Evolutionary conservation across 2,888 invertebrate species (phyloP), one percentile per base, ranked within the genome.

Genomic region (Philaethria dido): DNA sequence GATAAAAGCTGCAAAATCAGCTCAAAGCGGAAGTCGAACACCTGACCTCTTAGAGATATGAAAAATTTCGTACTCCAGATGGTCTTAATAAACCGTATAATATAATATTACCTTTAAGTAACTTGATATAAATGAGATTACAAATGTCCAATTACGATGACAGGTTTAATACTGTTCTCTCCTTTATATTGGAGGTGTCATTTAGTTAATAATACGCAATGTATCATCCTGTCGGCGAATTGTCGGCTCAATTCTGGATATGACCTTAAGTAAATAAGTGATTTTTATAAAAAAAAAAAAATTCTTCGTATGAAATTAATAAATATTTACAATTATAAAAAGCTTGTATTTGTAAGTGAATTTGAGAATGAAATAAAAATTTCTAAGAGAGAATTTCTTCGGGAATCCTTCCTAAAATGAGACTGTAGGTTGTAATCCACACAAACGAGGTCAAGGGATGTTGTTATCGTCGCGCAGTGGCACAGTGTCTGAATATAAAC

Each of bases 101-200:
- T 25, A 50, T 11, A 39, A 39, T n/a, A 16, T n/a, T 16, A 52
- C 16, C 11, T 29, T n/a, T 11, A 16, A 29, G 52, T 33, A 16
- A 33, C 16, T 52, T 52, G 50, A 52, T 33, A 16, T 13, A 52
- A 52, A 52, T 33, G 5, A 33, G n/a, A 52, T 52, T 52, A 52
- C 16, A 33, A 52, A 16, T 33, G 29, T 52, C 39, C 55, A 57
- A 57, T 57, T 57, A 57, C 39, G 39, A 14, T 57, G 55, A 39
- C 36, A 57, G n/a, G 36, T n/a, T 57, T 14, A 57, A 57, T 54
- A n/a, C 3, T 18, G 33, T 54, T 36, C 14, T 54, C 36, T 33
- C 18, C 16, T 57, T 42, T 39, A 42, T 9, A 8, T 52, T 29
- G 29, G 16, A 16, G 29, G 29, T 16, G 52, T 52, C 29, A 52